Evolutionary conservation across 92 coral and sea anemone genomes (phyloP), one percentile per base, ranked within the genome.

Genomic region (Hydrozoanthus gracilis): DNA sequence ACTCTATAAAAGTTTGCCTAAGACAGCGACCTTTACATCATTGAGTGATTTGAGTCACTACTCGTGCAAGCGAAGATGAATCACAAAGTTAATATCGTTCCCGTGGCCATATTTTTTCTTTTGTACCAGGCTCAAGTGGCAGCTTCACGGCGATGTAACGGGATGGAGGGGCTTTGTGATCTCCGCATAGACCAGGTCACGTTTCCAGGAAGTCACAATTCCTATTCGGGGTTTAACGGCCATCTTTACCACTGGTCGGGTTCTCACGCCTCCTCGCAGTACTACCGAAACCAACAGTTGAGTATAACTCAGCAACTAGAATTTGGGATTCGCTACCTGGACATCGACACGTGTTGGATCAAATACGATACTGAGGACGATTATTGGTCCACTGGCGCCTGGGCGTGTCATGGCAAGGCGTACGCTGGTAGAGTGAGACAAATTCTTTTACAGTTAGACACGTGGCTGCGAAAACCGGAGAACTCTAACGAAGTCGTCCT

Each of bases 181-280:
- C 74, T 92, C n/a, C 67, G 56, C 18, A 62, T 92, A 4, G 44
- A 86, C 68, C 88, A 92, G 56, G 88, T 72, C 5, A 92, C 95
- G 7, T 92, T 89, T 51, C 90, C 95, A 35, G 95, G 92, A 3
- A 89, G 83, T 17, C 95, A 92, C 84, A 92, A 92, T 70, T 87
- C 92, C 2, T 92, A 89, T 73, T 79, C 95, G 1, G 94, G 94
- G 14, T 92, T 92, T 71, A 90, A 87, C 71, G 95, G 95, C 62
- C 20, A 27, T 16, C 88, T 92, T 46, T 73, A 86, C 72, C 87
- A 86, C 20, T 89, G 85, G 85, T 50, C 61, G 13, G 85, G 85
- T 3, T 11, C 73, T 2, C 80, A 67, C 12, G 95, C 92, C 8
- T 27, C 77, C 11, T 71, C 87, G 4, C 86, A 84, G 54, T 83